Evolutionary conservation across 2,888 invertebrate genomes (phyloP), one percentile per base, ranked within the genome.

Genomic region (Platycheirus albimanus): DNA sequence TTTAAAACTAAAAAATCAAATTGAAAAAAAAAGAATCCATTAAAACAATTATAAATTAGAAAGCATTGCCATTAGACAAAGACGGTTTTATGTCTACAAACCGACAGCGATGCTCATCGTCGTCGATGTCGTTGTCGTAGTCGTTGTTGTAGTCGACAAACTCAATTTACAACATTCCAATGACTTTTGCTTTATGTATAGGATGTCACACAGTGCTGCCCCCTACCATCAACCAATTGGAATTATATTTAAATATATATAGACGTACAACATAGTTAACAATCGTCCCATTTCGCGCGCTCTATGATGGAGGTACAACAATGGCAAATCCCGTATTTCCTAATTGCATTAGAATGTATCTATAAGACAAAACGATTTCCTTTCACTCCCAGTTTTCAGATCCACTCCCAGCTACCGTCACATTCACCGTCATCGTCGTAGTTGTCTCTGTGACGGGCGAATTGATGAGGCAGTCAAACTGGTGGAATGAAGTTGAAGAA

Each of bases 281-380:
- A 67, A 81, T 81, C 69, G 72, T 78, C 69, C 69, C 72, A 49
- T 49, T 75, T 58, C 78, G 72, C 74, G 78, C 51, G 54, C 47
- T 52, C 47, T 33, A 38, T 33, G 28, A 33, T 19, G 30, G 38
- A 41, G 45, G 58, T 66, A 70, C 49, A 71, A 83, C 83, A 83
- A 83, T 83, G 52, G 56, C 72, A 78, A 78, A 83, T 83, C 83
- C 83, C 78, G 83, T 78, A 83, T 83, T 83, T 83, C 83, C 83
- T 83, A 83, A 83, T 83, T 83, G 83, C 78, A 83, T 83, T 83
- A 83, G 83, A 83, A 83, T 83, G 83, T 83, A 83, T 83, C 83
- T 83, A 78, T 78, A 83, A 83, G 83, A 83, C 83, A 83, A 83
- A 83, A 83, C 78, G 83, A 83, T 83, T 83, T 83, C 83, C 83